Evolutionary conservation across 1,140 invertebrate species (phyloP).

Genomic region (Brachystomella parvula): DNA sequence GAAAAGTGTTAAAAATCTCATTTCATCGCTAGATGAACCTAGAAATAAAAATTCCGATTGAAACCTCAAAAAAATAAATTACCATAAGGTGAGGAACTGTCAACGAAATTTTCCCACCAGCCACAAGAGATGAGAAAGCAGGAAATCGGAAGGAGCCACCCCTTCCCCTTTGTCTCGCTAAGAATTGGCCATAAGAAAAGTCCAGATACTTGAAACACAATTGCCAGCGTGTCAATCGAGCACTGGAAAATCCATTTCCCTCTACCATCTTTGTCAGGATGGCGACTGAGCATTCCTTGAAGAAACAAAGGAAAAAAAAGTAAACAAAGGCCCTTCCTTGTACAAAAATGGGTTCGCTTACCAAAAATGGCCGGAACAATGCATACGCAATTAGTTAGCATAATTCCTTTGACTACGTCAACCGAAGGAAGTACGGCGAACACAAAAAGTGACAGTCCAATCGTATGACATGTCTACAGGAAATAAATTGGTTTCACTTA

Average conservation of each 20-base stretch:
- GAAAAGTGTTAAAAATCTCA: too few species aligned
- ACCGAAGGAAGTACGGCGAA: slow-evolving; percentile 80
- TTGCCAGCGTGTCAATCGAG: slow-evolving; percentile 63
- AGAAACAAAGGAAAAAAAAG: background rate
- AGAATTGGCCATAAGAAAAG: slow-evolving; percentile 79
- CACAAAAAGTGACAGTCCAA: slow-evolving; percentile 74
- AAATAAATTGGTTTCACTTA: background rate
- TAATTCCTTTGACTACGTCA: slow-evolving; percentile 83
- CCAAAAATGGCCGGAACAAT: slow-evolving; percentile 72
- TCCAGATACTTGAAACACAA: slow-evolving; percentile 76
- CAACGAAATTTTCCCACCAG: slow-evolving; percentile 97
- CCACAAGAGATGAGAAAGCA: slow-evolving; percentile 77
- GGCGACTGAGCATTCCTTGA: slow-evolving; percentile 34
- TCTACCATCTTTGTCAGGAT: slow-evolving; percentile 27
- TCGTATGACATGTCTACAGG: slow-evolving; percentile 60
- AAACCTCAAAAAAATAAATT: slow-evolving; percentile 30
- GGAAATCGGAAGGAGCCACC: slow-evolving; percentile 77
- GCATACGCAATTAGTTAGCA: slow-evolving; percentile 89
- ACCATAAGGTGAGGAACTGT: slow-evolving; percentile 67
- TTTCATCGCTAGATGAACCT: background rate
- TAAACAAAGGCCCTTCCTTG: background rate
- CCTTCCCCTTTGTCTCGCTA: slow-evolving; percentile 51
- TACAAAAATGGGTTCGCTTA: slow-evolving; percentile 40
- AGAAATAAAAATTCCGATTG: slow-evolving; percentile 1
- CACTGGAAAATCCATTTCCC: slow-evolving; percentile 36